Conservation (phyloP, 2,797 vertebrate species). For the Aldrovandia affinis region DNA sequence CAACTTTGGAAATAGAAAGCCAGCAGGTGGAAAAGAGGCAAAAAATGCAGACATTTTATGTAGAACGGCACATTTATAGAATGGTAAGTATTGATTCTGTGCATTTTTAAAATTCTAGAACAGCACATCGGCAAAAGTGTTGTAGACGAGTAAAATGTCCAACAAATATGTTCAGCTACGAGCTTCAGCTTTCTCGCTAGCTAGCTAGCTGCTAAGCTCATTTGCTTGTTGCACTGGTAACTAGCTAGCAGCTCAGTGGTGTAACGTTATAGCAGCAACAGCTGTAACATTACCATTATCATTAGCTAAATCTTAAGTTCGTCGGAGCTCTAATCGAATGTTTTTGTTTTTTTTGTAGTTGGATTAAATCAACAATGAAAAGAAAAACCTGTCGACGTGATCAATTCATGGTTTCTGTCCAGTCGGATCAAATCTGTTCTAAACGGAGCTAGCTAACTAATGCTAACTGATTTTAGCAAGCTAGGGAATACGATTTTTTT, state of each 20-base stretch:
- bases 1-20: slow-evolving; percentile 19
- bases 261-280: background rate
- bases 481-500: background rate
- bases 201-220: background rate
- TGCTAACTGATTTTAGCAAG: background rate
- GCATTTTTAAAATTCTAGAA: background rate
- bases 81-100: background rate
- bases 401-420: background rate
- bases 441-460: too few relatives aligned
- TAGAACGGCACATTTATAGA: background rate
- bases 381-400: slow-evolving; percentile 41
- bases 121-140: background rate
- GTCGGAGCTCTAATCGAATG: background rate
- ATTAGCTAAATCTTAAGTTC: background rate
- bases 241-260: background rate
- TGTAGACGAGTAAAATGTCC: background rate
- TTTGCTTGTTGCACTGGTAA: background rate
- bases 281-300: background rate
- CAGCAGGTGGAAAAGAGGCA: slow-evolving; percentile 26
- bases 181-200: background rate
- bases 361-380: slow-evolving; percentile 38
- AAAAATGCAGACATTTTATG: background rate
- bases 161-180: background rate
- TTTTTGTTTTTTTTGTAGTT: background rate
- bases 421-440: background rate